Base-by-base conservation (phyloP, 2,888 invertebrate species). In the Caenorhabditis japonica region DNA sequence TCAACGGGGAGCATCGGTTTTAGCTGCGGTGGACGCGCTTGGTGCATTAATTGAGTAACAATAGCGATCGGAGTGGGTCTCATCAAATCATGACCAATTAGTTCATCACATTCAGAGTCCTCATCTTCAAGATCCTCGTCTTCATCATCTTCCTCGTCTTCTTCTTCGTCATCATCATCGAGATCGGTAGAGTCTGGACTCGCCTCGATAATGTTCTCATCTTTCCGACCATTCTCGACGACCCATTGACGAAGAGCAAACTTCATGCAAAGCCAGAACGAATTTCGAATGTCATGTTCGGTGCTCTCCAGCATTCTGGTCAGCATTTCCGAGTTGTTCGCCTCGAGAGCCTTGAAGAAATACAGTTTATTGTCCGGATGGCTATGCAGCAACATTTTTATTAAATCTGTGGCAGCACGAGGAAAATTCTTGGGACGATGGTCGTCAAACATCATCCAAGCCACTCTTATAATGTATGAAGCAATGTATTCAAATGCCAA, bases 401-500 rank as follows among this genome's bases (percentile, higher is more conserved):
- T 51, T 4, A 74, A 39, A 12, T 74, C 74, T 0, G 58, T 52
- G 8, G 68, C 34, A 4, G 27, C 15, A n/a, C 61, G 68, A 2
- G 74, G 74, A 41, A 62, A 74, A 4, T 38, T 47, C 21, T 68
- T 68, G 8, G 74, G 74, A 1, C 74, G 36, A 8, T n/a, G 15
- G 4, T 74, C 74, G 23, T 74, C 74, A 33, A 69, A 74, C 56
- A 74, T 59, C 17, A 43, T 23, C 68, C 68, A 74, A 5, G 68
- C 68, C 4, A 74, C 51, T 1, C 53, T 33, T 4, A 53, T 34
- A 4, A 74, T 62, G 36, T 74, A 74, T 1, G 52, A 46, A n/a
- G 49, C 60, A 27, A 38, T 34, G 30, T 41, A n/a, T 19, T 51
- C 62, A 13, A 64, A 59, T 0, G 46, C 53, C n/a, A 52, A 2